Base-by-base conservation (phyloP, 2,797 vertebrate genomes). In the Eidolon dupreanum region DNA sequence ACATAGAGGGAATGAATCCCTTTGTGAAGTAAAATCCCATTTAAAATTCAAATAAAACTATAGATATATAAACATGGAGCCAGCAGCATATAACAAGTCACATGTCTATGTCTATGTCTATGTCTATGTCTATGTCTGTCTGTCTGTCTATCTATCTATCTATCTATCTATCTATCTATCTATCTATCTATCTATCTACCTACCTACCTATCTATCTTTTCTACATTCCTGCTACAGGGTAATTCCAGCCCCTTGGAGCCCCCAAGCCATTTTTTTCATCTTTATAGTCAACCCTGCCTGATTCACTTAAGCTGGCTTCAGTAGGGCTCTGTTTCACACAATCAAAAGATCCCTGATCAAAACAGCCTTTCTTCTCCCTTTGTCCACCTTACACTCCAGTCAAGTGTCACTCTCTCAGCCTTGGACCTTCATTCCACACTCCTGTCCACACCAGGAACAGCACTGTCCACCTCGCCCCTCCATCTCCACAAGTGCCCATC, bases 381-480 rank as follows among this genome's bases (percentile, higher is more conserved):
- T 53, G n/a, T 79, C 51, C 38, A 38, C 3, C 20, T 41, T n/a
- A 17, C 63, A 13, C 8, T 20, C 31, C 1, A 16, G 71, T 15
- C 71, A 81, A 24, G 75, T 11, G 33, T 3, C 65, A 26, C 55
- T 55, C 41, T n/a, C 68, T 53, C 33, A 70, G 46, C 41, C 73
- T 28, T 17, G 9, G 36, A 24, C 10, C 26, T 49, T 46, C 38
- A 5, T 6, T 26, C 61, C 63, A 26, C 0, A 3, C n/a, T 82
- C 71, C 38, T 11, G 3, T 3, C 38, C 31, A 41, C 1, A 51
- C 41, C 49, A 9, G 63, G 31, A 77, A 17, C 0, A 5, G 46
- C 31, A 3, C 13, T 2, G 7, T 16, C n/a, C 0, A 1, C 49
- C 15, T 53, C 2, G 3, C 8, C 22, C 3, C 63, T 38, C 2